A percentile compares a stretch with the other conserved stretches of the same genome.
Conservation (phyloP, 2,888 invertebrate species). For the Spisula subtruncata region DNA sequence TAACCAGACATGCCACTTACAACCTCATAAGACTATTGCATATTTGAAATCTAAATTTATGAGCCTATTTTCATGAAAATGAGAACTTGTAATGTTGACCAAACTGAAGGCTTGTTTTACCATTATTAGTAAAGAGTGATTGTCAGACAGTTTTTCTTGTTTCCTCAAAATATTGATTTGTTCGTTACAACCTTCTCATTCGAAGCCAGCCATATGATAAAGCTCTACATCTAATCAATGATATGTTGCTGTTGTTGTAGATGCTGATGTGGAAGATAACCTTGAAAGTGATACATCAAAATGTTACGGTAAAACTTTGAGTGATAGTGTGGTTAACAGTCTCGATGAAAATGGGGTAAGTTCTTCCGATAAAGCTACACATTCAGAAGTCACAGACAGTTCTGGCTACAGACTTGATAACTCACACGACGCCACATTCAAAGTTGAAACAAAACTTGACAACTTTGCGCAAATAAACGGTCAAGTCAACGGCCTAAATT, state of each 20-base stretch:
- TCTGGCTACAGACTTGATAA: constrained; percentile 42
- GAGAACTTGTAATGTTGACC: too few species aligned
- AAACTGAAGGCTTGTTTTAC: too few species aligned
- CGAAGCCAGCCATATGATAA: too few species aligned
- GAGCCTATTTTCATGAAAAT: too few species aligned
- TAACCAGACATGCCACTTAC: too few species aligned
- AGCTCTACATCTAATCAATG: background rate
- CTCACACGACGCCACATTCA: background rate
- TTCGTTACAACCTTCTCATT: too few species aligned
- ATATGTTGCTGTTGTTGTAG: constrained; percentile 68
- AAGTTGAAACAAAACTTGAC: constrained; percentile 43
- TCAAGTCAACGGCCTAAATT: background rate
- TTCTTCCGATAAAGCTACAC: background rate
- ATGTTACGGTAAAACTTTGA: constrained; percentile 66
- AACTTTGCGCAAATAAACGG: constrained; percentile 30
- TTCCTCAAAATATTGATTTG: too few species aligned
- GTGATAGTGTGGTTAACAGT: constrained; percentile 50
- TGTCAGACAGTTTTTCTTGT: too few species aligned
- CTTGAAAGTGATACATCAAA: constrained; percentile 84
- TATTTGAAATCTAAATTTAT: too few species aligned
- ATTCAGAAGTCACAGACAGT: constrained; percentile 22
- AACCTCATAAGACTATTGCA: too few species aligned
- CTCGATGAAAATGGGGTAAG: constrained; percentile 29
- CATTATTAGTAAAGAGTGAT: too few species aligned
- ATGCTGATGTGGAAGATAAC: constrained; percentile 88